A percentile compares a stretch with the other conserved stretches of the same genome.
Evolutionary conservation across 2,113 vertebrate species (phyloP).

Genomic region (Platycercus adscitus): DNA sequence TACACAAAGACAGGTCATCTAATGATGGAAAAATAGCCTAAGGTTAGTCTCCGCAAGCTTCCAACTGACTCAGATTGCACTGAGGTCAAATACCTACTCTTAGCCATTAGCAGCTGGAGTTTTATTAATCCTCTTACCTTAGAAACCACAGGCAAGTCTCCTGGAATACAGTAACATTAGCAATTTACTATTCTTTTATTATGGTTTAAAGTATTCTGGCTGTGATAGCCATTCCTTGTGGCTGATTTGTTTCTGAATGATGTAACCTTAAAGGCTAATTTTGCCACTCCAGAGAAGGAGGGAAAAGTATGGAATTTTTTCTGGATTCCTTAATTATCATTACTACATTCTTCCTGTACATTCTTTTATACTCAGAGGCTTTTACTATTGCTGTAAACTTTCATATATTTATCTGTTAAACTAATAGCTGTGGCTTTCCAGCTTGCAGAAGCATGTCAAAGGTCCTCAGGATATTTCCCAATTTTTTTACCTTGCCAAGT

Average conservation of each 20-base stretch:
- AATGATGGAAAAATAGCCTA: slow-evolving; percentile 48
- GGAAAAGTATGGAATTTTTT: neutral
- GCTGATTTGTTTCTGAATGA: neutral
- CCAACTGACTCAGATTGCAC: slow-evolving; percentile 18
- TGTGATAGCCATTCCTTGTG: neutral
- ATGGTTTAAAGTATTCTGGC: neutral
- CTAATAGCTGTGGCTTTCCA: neutral
- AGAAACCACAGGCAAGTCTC: neutral
- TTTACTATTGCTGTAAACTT: neutral
- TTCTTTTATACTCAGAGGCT: neutral
- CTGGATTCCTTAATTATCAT: neutral
- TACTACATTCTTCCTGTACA: neutral
- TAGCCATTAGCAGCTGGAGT: slow-evolving; percentile 15
- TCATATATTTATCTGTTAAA: neutral
- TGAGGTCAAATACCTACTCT: slow-evolving; percentile 31
- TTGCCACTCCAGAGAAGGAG: neutral
- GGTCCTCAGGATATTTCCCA: neutral
- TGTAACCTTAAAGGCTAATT: neutral
- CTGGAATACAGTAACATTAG: slow-evolving; percentile 5
- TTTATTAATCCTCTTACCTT: slow-evolving; percentile 62
- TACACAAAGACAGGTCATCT: slow-evolving; percentile 32
- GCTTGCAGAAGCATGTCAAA: neutral
- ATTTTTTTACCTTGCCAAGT: neutral
- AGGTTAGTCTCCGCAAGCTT: slow-evolving; percentile 29
- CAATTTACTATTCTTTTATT: slow-evolving; percentile 15